Evolutionary conservation across 2,888 invertebrate genomes (phyloP), one percentile per base, ranked within the genome.

Genomic region (Rotaria magnacalcarata): DNA sequence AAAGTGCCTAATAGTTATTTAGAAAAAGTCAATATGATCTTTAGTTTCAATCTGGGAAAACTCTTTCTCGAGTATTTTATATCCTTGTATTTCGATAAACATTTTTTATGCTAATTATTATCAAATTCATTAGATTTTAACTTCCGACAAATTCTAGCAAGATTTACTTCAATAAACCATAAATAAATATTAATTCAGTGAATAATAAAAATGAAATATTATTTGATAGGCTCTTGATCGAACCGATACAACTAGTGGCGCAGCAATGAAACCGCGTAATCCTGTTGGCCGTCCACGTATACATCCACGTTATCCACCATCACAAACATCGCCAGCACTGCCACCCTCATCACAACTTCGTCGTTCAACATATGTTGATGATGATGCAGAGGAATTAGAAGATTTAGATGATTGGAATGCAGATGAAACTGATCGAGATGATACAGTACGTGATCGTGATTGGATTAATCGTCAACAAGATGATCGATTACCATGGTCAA

Each of bases 401-500:
- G 80, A 80, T 47, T 16, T 67, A 67, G 47, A 24, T 43, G 47
- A 47, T 10, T 43, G 47, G 43, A 24, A 47, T 21, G 7, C n/a
- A 11, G 80, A 80, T 47, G 80, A 80, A 47, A 14, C 24, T 24
- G 80, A 47, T 47, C 47, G n/a, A 80, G 47, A 80, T 47, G 47
- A 47, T 80, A 43, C 43, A 10, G 11, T n/a, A 43, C 24, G n/a
- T 11, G 80, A 80, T 80, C 43, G 47, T 47, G 80, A 80, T 80
- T 80, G 80, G 80, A 10, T 80, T 10, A 80, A 47, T 80, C 80
- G 47, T n/a, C 43, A 43, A 47, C 80, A 80, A 80, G 80, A 80
- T 47, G 80, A 80, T 80, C 80, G 80, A n/a, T 47, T 80, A 47
- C 80, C 80, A 11, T 80, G 80, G 80, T 80, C 80, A 47, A 80